Percentiles rank a stretch among this genome's conserved stretches.
phyloP scores from a whole-genome alignment of 2,113 vertebrate species.

The Microcebus griseorufus region DNA sequence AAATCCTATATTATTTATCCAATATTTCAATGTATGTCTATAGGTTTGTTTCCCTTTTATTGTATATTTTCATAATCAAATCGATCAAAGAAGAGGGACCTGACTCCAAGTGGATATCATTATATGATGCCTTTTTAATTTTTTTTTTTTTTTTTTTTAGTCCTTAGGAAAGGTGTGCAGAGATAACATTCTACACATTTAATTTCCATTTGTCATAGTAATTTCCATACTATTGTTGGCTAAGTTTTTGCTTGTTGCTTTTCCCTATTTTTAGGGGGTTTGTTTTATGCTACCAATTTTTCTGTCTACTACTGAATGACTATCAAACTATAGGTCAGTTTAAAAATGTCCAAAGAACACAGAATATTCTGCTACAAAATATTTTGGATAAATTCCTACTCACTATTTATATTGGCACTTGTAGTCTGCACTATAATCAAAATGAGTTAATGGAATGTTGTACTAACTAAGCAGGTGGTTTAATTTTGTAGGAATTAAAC shows the following conservation, averaged over 20 bases:
- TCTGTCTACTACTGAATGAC: not conserved
- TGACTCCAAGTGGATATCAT: not conserved
- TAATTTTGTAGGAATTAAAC: slow-evolving; percentile 27
- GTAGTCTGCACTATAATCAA: not conserved
- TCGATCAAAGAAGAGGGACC: not conserved
- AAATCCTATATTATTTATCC: not conserved
- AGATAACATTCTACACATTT: not conserved
- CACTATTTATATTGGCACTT: slow-evolving; percentile 1
- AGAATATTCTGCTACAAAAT: slow-evolving; percentile 4
- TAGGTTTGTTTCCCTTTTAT: not conserved
- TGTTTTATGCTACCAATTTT: not conserved
- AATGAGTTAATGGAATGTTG: slow-evolving; percentile 40
- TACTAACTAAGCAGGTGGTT: slow-evolving; percentile 4
- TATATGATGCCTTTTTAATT: not conserved
- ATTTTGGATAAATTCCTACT: slow-evolving; percentile 21
- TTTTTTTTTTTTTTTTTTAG: not conserved
- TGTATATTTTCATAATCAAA: not conserved
- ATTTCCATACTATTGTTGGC: not conserved
- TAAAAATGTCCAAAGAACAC: not conserved
- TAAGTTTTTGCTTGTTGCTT: not conserved
- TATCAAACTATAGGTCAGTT: not conserved
- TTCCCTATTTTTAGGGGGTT: not conserved
- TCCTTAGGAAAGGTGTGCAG: not conserved
- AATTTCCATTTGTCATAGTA: not conserved
- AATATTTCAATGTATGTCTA: not conserved